Base-by-base conservation (phyloP, 2,113 vertebrate genomes). In the Gymnobelideus leadbeateri region DNA sequence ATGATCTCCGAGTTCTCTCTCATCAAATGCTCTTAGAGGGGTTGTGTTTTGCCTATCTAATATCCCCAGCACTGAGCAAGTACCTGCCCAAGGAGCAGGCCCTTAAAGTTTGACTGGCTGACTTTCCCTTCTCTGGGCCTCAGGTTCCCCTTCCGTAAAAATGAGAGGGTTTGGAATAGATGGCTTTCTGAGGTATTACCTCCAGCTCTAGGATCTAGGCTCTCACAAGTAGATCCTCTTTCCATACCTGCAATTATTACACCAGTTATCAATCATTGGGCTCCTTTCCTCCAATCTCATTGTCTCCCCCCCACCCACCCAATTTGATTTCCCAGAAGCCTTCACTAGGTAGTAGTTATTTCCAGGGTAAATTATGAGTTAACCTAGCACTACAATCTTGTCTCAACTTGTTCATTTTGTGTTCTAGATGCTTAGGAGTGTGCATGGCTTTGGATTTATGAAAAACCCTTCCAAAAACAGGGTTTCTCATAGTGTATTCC, bases 361-460 rank as follows among this genome's bases (percentile, higher is more conserved):
- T 43, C 19, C n/a, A 84, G 68, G 7, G n/a, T 77, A 19, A n/a
- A 68, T n/a, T 68, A 37, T 68, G 16, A 68, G 61, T 37, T 0
- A 12, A 43, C n/a, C n/a, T 23, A 0, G 68, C n/a, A 21, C 19
- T 16, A 84, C 6, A 23, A 21, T 2, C 0, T 84, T 9, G n/a
- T 43, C 68, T 43, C 31, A 8, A 2, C 68, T 5, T 37, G 14
- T 37, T n/a, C 37, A 21, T 84, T 21, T 84, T 43, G 7, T 43
- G n/a, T 21, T 84, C 61, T 19, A 90, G 47, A 84, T 31, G 2
- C 47, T 26, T 31, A n/a, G 47, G 49, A 57, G 37, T 9, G 1
- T 84, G 61, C 37, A 4, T 94, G 49, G 19, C 89, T 94, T 89
- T 95, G 91, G 95, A 95, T 46, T 23, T 90, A 97, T 54, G 16